Evolutionary conservation across 2,113 vertebrate species (phyloP), one percentile per base, ranked within the genome.

Genomic region (Rhinolophus ferrumequinum): DNA sequence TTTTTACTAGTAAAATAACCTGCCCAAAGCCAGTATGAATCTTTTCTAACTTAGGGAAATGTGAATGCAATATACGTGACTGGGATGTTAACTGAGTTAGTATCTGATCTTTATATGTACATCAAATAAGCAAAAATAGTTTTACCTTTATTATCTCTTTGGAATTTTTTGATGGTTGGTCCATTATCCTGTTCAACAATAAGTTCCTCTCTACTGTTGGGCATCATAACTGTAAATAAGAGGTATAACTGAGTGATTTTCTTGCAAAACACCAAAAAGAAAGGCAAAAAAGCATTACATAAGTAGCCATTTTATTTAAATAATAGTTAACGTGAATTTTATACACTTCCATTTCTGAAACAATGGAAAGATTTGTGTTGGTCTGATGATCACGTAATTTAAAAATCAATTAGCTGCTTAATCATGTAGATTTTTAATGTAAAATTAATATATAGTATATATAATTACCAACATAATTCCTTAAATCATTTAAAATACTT

Each of bases 101-200:
- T 66, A 69, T 76, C 9, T 60, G 47, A 94, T 73, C 24, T 69
- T 82, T 80, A 56, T 58, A 75, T 67, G 38, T 79, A 66, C 7
- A 92, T 72, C 9, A 95, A 86, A 84, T 84, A 96, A 95, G 8
- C 58, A 95, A 93, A 95, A 77, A 67, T 56, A 28, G 84, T 96
- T 96, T 98, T 98, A 99, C 99, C 99, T 99, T 99, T 99, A 97
- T 97, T 94, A 97, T 99, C 99, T 96, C 99, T 99, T 88, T 98
- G 98, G 86, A 99, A 98, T 98, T 99, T 99, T 99, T 99, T 99
- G 98, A 99, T 98, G 97, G 98, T 99, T 94, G 98, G 98, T 96
- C 98, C 98, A 94, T 98, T 98, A 94, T 99, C 99, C 97, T 98
- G 98, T 90, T 99, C 99, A 98, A 97, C 93, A 93, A 98, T 97